phyloP scores from a whole-genome alignment of 1,140 invertebrate species.

The Anagrus nilaparvatae region DNA sequence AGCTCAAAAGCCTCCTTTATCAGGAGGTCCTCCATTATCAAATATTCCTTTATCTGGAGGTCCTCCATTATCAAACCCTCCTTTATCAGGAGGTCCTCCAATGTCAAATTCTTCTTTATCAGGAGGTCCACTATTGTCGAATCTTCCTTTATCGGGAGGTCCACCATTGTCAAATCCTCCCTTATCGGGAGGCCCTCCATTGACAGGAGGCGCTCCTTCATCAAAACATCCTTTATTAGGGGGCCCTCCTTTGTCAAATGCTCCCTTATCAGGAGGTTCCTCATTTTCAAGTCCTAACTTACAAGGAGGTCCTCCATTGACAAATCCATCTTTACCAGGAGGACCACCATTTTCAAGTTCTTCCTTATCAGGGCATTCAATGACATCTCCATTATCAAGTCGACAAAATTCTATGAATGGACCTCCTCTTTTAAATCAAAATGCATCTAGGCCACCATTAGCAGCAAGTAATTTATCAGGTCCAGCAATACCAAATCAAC shows the following conservation, averaged over 20 bases:
- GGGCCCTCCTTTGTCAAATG: constrained; percentile 7
- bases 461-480: constrained; percentile 16
- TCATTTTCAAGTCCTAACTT: constrained; percentile 10
- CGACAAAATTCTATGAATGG: constrained; percentile 25
- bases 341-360: constrained; percentile 1
- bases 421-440: constrained; percentile 29
- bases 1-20: not conserved
- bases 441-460: constrained; percentile 15
- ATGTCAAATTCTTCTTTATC: constrained; percentile 9
- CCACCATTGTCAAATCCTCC: constrained; percentile 4
- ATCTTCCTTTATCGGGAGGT: constrained; percentile 4
- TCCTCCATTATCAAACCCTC: constrained; percentile 5
- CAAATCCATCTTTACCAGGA: constrained; percentile 16
- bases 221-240: constrained; percentile 12
- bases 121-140: too few species aligned
- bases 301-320: constrained; percentile 20
- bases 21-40: constrained; percentile 2
- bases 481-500: constrained; percentile 18
- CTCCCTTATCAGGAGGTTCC: not conserved
- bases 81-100: not conserved
- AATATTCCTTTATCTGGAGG: constrained; percentile 14
- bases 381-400: constrained; percentile 13
- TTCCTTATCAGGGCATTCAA: not conserved
- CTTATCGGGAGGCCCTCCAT: not conserved
- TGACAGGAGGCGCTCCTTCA: not conserved